phyloP scores from a whole-genome alignment of 2,888 invertebrate species.

The Hermaeophaga mercurialis region DNA sequence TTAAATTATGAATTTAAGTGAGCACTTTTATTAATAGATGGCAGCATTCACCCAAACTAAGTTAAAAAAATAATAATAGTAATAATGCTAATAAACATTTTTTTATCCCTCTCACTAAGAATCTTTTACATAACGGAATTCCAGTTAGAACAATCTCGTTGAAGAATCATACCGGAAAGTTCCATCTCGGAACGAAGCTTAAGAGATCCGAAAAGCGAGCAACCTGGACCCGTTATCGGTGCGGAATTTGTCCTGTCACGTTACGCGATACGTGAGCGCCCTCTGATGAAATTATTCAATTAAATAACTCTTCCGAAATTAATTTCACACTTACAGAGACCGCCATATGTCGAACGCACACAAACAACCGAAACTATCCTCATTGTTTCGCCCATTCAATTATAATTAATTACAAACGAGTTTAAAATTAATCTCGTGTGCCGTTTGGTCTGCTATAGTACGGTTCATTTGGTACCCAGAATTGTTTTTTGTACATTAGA shows the following conservation, averaged over 20 bases:
- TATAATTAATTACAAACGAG: conserved; percentile 31
- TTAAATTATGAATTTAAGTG: too few relatives aligned
- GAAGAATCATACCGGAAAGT: too few relatives aligned
- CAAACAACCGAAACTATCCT: conserved; percentile 24
- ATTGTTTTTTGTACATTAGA: too few relatives aligned
- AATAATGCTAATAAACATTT: too few relatives aligned
- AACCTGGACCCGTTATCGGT: background rate
- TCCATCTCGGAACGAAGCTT: too few relatives aligned
- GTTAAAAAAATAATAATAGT: too few relatives aligned
- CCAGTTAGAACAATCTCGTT: too few relatives aligned
- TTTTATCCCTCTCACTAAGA: too few relatives aligned
- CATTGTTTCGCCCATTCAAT: conserved; percentile 29
- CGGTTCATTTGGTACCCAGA: conserved; percentile 1
- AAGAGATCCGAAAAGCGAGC: background rate
- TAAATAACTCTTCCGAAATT: conserved; percentile 14
- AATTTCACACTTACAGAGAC: conserved; percentile 6
- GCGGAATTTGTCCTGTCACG: conserved; percentile 12
- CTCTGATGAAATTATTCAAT: conserved; percentile 12
- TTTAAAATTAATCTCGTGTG: conserved; percentile 28
- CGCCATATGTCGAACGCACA: conserved; percentile 26
- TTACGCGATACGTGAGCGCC: conserved; percentile 2
- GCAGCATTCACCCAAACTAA: too few relatives aligned
- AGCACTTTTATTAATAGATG: too few relatives aligned
- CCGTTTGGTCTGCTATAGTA: conserved; percentile 14
- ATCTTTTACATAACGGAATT: too few relatives aligned